phyloP scores from a whole-genome alignment of 2,797 vertebrate genomes.

The Menidia menidia region DNA sequence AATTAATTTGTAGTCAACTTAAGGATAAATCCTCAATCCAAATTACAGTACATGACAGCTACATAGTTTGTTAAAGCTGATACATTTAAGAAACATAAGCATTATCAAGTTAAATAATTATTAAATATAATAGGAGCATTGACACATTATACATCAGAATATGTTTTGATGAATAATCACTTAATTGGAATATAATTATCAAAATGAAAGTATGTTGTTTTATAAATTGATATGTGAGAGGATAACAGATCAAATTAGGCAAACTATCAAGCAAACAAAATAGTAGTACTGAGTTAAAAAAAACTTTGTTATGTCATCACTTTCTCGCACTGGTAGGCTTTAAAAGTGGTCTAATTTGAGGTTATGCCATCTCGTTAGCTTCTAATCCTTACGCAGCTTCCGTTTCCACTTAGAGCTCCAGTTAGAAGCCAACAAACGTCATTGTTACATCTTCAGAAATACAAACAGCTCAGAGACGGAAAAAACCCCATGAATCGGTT shows the following conservation, averaged over 20 bases:
- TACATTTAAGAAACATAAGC: too few species aligned
- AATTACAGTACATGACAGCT: too few species aligned
- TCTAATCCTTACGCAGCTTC: slow-evolving; percentile 35
- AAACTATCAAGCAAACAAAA: neutral
- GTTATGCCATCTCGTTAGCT: slow-evolving; percentile 29
- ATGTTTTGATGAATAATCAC: neutral
- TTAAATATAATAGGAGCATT: neutral
- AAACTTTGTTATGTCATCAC: slow-evolving; percentile 9
- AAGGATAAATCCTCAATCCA: neutral
- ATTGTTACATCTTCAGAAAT: neutral
- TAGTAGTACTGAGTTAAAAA: neutral
- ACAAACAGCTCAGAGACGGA: neutral
- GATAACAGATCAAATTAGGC: neutral
- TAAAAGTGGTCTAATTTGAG: slow-evolving; percentile 21
- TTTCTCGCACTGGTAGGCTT: slow-evolving; percentile 9
- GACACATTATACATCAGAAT: neutral
- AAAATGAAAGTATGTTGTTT: neutral
- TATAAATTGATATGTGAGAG: neutral
- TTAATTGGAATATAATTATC: neutral
- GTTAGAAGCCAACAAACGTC: neutral
- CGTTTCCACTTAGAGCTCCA: slow-evolving; percentile 2
- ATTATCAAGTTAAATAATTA: too few species aligned
- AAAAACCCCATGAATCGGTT: neutral
- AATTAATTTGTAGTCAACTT: neutral
- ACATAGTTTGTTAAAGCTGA: neutral